Percentiles rank a stretch among this genome's conserved stretches.
phyloP scores from a whole-genome alignment of 2,797 vertebrate species.

The Lophotriccus pileatus region DNA sequence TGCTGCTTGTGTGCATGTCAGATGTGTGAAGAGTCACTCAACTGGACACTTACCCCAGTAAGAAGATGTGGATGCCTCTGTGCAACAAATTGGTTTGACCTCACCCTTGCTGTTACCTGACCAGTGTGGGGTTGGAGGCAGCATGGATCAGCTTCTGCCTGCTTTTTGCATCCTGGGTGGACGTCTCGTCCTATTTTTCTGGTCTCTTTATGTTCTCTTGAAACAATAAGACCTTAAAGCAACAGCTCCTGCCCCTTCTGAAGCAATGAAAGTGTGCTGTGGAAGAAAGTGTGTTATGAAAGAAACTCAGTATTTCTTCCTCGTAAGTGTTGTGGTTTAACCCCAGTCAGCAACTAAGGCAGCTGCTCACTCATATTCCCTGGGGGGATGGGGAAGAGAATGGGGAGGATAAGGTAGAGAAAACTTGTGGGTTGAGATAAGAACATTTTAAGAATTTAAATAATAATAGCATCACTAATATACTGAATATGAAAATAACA shows the following conservation, averaged over 20 bases:
- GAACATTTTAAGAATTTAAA: background rate
- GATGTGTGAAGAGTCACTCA: background rate
- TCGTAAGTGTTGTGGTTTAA: background rate
- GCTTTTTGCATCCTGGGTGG: background rate
- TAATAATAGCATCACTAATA: background rate
- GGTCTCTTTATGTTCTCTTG: background rate
- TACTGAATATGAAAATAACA: background rate
- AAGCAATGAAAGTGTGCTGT: background rate
- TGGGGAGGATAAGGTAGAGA: background rate
- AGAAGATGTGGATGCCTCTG: background rate
- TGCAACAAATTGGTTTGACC: background rate
- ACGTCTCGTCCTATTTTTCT: background rate
- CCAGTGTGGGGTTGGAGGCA: background rate
- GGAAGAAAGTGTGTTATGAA: background rate
- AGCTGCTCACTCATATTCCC: background rate
- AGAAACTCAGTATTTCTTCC: background rate
- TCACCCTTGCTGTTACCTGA: background rate
- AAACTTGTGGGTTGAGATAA: background rate
- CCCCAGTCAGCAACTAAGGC: background rate
- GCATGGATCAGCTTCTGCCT: background rate
- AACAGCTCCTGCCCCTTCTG: background rate
- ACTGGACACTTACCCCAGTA: background rate
- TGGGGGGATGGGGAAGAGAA: background rate
- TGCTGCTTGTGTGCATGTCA: background rate
- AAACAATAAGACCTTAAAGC: background rate